Conservation (phyloP, 2,113 vertebrate genomes). For the Indicator maculatus region DNA sequence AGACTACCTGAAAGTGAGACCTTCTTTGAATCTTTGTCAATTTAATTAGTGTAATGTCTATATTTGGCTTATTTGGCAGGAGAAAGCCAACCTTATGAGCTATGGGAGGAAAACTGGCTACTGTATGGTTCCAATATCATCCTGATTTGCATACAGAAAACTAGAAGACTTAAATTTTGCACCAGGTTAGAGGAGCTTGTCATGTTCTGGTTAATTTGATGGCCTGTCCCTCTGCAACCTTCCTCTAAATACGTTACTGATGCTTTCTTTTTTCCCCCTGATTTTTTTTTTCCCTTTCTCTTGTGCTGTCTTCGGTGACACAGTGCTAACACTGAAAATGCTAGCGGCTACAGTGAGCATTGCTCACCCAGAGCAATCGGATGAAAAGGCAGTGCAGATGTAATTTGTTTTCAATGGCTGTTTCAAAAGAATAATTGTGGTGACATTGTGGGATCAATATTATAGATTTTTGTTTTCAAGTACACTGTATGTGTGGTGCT, state of each 20-base stretch:
- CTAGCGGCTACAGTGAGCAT: conserved; percentile 88
- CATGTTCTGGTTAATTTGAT: conserved; percentile 46
- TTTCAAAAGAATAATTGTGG: conserved; percentile 99
- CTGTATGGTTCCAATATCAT: not conserved
- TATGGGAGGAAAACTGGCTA: not conserved
- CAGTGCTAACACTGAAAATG: conserved; percentile 81
- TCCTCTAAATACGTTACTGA: conserved; percentile 38
- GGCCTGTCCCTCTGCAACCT: conserved; percentile 19
- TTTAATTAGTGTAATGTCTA: conserved; percentile 36
- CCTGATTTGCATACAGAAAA: not conserved
- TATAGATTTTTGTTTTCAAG: conserved; percentile 99
- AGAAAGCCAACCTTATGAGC: not conserved
- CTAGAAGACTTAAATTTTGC: not conserved
- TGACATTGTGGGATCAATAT: conserved; percentile 98
- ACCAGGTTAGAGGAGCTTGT: not conserved
- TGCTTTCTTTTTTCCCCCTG: not conserved
- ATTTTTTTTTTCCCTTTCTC: not conserved
- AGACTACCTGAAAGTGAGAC: conserved; percentile 10
- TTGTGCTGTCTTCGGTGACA: conserved; percentile 82
- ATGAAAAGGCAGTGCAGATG: conserved; percentile 99
- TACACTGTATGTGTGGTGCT: conserved; percentile 98
- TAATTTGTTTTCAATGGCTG: conserved; percentile 99
- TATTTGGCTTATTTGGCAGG: not conserved
- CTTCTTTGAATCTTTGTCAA: conserved; percentile 13
- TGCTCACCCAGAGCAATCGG: conserved; percentile 96